These are phyloP conservation scores for Nebria brevicollis DNA, from an alignment of 2,888 invertebrate species.

Conservation along the genomic window DNA sequence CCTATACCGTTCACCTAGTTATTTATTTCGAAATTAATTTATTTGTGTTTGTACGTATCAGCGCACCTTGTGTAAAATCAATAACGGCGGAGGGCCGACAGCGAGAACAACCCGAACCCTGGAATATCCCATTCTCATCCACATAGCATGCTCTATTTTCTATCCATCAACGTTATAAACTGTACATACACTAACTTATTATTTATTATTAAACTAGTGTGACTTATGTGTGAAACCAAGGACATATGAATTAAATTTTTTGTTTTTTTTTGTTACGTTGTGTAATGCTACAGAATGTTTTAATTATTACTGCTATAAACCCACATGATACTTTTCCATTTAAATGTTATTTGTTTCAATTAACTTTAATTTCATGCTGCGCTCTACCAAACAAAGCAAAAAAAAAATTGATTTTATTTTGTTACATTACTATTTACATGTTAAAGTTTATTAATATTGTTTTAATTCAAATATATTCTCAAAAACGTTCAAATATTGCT, in stretches of 20 bases:
- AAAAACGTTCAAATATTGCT: too few species aligned
- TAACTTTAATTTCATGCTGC: neutral
- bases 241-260: neutral
- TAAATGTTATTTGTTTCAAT: neutral
- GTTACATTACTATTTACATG: too few species aligned
- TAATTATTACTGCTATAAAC: neutral
- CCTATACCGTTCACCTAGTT: constrained; percentile 13
- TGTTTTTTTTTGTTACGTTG: neutral
- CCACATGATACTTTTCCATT: neutral
- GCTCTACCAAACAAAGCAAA: neutral
- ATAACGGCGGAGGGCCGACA: constrained; percentile 11
- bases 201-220: neutral
- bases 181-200: neutral
- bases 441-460: too few species aligned
- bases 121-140: constrained; percentile 34
- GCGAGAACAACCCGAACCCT: constrained; percentile 16
- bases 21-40: constrained; percentile 25
- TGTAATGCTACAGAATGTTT: neutral
- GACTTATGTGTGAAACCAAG: neutral
- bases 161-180: neutral
- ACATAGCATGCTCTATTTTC: constrained; percentile 11
- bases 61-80: constrained; percentile 34
- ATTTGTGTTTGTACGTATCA: constrained; percentile 26
- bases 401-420: too few species aligned
- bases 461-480: too few species aligned